phyloP scores from a whole-genome alignment of 2,113 vertebrate species.

The Ceyx melanurus region DNA sequence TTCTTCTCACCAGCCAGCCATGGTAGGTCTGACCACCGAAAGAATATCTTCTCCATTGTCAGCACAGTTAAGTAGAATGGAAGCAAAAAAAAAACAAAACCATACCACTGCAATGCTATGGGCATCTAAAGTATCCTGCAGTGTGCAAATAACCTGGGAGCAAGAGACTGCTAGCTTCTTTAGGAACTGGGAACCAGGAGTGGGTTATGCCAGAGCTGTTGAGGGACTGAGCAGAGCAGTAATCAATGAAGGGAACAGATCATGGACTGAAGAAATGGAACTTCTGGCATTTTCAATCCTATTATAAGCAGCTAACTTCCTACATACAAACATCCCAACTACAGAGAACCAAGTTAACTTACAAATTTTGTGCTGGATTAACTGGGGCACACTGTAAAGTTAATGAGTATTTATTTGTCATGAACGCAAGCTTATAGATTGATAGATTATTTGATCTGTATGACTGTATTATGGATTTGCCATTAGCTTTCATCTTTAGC shows the following conservation, averaged over 20 bases:
- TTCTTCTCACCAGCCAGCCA: not conserved
- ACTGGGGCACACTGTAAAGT: not conserved
- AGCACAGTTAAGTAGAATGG: not conserved
- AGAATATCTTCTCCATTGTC: not conserved
- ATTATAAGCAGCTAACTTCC: not conserved
- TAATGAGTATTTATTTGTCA: constrained; percentile 35
- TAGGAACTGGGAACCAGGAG: not conserved
- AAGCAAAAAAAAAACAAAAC: not conserved
- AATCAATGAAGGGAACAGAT: not conserved
- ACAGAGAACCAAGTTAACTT: not conserved
- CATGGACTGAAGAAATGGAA: not conserved
- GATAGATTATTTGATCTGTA: constrained; percentile 40
- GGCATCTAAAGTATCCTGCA: not conserved
- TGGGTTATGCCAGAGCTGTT: not conserved
- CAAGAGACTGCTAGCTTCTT: not conserved
- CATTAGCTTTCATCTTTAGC: constrained; percentile 45
- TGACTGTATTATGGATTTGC: constrained; percentile 35
- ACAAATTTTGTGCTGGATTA: not conserved
- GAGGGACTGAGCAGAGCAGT: not conserved
- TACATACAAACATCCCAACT: not conserved
- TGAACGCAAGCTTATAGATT: constrained; percentile 12
- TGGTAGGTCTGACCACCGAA: not conserved
- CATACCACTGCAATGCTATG: not conserved
- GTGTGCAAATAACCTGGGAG: not conserved
- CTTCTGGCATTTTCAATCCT: not conserved